Evolutionary conservation across 1,140 invertebrate genomes (phyloP).

Genomic region (Pemphigus obesinymphae): DNA sequence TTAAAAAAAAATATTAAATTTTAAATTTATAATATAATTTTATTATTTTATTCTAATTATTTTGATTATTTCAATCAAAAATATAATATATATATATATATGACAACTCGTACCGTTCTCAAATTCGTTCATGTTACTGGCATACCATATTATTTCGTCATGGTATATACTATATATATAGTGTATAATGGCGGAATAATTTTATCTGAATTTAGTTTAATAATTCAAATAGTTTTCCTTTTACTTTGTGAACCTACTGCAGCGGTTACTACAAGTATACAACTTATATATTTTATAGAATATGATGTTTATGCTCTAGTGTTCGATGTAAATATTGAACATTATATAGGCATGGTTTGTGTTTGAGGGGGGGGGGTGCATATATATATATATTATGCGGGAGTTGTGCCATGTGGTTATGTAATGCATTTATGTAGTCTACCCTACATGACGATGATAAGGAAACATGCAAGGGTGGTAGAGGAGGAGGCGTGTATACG

Average conservation of each 20-base stretch:
- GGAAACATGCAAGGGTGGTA: no score
- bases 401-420: neutral
- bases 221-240: conserved; percentile 18
- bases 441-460: neutral
- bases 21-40: no score
- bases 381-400: neutral
- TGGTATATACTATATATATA: no score
- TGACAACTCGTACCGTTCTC: no score
- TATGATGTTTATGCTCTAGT: neutral
- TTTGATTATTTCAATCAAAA: no score
- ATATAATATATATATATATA: no score
- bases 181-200: neutral
- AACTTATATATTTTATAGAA: no score
- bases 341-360: neutral
- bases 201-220: neutral
- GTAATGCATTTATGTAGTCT: neutral
- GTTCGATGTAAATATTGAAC: neutral
- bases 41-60: no score
- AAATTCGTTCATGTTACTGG: no score
- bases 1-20: no score
- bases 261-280: neutral
- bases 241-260: neutral
- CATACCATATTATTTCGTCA: no score
- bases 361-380: neutral
- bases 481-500: neutral